phyloP scores from a whole-genome alignment of 2,113 vertebrate genomes.

The Piaya cayana region DNA sequence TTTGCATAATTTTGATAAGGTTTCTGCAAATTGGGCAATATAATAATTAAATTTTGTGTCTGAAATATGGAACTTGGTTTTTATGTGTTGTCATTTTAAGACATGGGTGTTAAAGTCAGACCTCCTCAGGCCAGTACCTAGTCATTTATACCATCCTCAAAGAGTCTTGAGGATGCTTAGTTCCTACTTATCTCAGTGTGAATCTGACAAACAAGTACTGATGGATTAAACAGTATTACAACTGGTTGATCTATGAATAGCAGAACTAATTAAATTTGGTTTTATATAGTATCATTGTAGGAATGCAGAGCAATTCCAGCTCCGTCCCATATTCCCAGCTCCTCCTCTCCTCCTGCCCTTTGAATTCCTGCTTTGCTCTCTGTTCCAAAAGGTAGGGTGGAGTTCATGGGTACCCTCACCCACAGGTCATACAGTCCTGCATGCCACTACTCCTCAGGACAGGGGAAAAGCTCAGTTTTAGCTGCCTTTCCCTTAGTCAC shows the following conservation, averaged over 20 bases:
- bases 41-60: not conserved
- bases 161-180: not conserved
- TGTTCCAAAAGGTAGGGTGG: not conserved
- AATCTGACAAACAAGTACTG: conserved; percentile 17
- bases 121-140: not conserved
- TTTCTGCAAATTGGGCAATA: not conserved
- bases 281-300: not conserved
- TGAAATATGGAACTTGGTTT: not conserved
- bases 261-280: not conserved
- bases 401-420: rapidly evolving
- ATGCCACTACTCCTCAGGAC: not conserved
- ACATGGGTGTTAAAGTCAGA: not conserved
- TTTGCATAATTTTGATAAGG: not conserved
- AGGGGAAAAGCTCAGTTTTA: not conserved
- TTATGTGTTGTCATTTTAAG: not conserved
- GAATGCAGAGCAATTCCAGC: not conserved
- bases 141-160: not conserved
- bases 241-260: not conserved
- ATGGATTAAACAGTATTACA: conserved; percentile 14
- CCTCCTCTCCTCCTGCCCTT: not conserved
- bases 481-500: not conserved
- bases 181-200: not conserved
- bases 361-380: not conserved
- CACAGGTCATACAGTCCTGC: not conserved
- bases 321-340: not conserved